Evolutionary conservation across 2,797 vertebrate species (phyloP).

Genomic region (Avahi laniger): DNA sequence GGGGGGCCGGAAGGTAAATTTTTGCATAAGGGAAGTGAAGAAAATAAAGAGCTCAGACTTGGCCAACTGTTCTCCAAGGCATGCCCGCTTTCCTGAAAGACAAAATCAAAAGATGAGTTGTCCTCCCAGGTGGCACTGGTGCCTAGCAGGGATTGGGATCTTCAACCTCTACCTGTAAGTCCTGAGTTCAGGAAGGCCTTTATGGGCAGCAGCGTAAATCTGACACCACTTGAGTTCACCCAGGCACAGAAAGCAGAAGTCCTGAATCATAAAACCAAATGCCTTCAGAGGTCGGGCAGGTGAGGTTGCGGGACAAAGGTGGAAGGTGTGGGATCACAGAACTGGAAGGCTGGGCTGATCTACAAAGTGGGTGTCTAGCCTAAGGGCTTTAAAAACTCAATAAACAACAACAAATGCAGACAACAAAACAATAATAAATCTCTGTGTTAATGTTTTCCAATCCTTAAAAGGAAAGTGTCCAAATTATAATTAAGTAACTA

Average conservation of each 20-base stretch:
- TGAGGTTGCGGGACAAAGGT: not conserved
- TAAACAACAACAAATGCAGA: not conserved
- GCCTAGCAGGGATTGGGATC: not conserved
- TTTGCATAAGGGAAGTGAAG: constrained; percentile 88
- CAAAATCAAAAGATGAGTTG: not conserved
- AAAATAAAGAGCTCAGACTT: constrained; percentile 84
- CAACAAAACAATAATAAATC: not conserved
- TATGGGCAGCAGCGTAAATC: not conserved
- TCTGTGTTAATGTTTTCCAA: not conserved
- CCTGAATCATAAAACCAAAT: not conserved
- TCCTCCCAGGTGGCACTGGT: not conserved
- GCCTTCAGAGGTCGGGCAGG: not conserved
- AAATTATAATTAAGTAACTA: not conserved
- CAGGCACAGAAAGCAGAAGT: not conserved
- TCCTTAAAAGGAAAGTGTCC: not conserved
- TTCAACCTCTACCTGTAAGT: not conserved
- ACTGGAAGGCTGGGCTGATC: not conserved
- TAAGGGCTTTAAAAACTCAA: not conserved
- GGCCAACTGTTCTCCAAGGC: constrained; percentile 84
- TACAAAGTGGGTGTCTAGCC: not conserved
- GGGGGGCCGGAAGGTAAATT: constrained; percentile 87
- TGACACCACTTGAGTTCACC: not conserved
- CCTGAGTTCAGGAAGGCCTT: not conserved
- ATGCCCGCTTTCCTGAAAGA: constrained; percentile 88
- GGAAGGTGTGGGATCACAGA: not conserved